These are phyloP conservation scores for Apogon talboti DNA, from an alignment of 2,797 vertebrate genomes.

Conservation along the genomic window DNA sequence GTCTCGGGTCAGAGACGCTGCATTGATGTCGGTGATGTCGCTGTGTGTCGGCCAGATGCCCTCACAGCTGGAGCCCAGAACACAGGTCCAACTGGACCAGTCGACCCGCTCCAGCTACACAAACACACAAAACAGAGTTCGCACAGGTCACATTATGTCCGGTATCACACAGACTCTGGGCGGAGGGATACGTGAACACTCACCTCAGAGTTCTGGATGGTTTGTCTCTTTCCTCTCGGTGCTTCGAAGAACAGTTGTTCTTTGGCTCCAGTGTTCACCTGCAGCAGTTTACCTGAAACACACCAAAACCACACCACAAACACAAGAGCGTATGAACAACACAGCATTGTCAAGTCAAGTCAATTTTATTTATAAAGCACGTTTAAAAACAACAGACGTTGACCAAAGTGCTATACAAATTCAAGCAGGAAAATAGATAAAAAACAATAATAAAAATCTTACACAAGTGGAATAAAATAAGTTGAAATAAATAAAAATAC, in stretches of 20 bases:
- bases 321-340: neutral
- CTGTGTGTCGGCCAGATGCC: constrained; percentile 95
- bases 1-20: constrained; percentile 91
- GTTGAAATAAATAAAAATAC: too few species aligned
- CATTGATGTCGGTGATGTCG: constrained; percentile 91
- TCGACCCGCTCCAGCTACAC: constrained; percentile 92
- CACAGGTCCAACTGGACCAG: constrained; percentile 93
- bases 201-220: constrained; percentile 92
- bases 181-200: constrained; percentile 5
- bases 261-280: constrained; percentile 97
- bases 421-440: too few species aligned
- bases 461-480: too few species aligned
- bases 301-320: constrained; percentile 18
- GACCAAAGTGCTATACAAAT: too few species aligned
- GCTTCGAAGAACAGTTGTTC: constrained; percentile 97
- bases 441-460: too few species aligned
- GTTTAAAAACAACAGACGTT: too few species aligned
- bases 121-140: constrained; percentile 21
- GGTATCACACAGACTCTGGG: neutral
- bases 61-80: constrained; percentile 92
- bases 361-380: too few species aligned
- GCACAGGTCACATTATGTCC: neutral
- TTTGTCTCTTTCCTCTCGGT: constrained; percentile 91
- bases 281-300: constrained; percentile 90
- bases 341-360: too few species aligned